Conservation (phyloP, 92 coral and sea anemone species). For the Epizoanthus illoricatus region DNA sequence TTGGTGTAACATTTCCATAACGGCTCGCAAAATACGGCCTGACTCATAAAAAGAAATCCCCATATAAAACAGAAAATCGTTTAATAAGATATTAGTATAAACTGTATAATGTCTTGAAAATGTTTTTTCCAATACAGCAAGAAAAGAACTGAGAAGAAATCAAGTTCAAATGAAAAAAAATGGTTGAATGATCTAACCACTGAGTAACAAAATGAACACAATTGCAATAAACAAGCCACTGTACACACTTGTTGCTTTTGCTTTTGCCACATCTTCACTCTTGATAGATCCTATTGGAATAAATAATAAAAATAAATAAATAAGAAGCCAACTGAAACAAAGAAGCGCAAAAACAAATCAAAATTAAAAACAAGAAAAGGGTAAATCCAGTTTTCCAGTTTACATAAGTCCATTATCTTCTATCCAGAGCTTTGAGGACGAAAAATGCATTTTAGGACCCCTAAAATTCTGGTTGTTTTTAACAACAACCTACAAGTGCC, state of each 20-base stretch:
- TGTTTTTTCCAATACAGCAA: not conserved
- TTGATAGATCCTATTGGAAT: slow-evolving; percentile 46
- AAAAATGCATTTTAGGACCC: too few relatives aligned
- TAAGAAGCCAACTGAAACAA: not conserved
- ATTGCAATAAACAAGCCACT: not conserved
- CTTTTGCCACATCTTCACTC: slow-evolving; percentile 69
- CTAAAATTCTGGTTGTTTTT: too few relatives aligned
- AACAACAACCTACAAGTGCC: too few relatives aligned
- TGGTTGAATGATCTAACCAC: not conserved
- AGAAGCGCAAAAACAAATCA: not conserved
- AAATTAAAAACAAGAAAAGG: not conserved
- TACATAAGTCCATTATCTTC: too few relatives aligned
- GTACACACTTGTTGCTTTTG: slow-evolving; percentile 71
- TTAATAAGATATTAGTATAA: too few relatives aligned
- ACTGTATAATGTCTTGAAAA: not conserved
- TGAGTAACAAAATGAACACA: not conserved
- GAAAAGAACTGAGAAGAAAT: not conserved
- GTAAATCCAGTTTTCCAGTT: not conserved
- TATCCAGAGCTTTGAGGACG: too few relatives aligned
- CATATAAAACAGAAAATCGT: too few relatives aligned
- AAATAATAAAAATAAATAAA: not conserved
- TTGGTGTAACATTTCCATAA: too few relatives aligned
- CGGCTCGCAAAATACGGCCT: too few relatives aligned
- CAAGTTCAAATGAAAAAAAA: not conserved
- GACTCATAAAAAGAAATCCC: too few relatives aligned